Evolutionary conservation across 2,888 invertebrate genomes (phyloP).

Genomic region (Loripinus fragilis): DNA sequence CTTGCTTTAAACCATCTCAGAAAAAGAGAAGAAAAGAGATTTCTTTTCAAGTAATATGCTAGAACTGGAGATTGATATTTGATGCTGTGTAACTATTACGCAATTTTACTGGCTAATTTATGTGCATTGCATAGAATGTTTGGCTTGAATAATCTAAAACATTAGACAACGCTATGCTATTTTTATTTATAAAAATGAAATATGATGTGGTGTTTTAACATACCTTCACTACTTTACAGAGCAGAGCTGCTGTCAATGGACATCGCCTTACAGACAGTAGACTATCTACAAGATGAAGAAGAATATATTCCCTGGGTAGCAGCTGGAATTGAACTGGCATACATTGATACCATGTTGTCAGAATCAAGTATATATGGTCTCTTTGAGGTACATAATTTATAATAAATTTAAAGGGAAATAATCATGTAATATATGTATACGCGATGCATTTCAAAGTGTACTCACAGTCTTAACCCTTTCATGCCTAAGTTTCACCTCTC

Average conservation of each 20-base stretch:
- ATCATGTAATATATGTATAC: too few relatives aligned
- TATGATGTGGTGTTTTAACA: slow-evolving; percentile 5
- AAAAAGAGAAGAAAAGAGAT: too few relatives aligned
- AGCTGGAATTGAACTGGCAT: slow-evolving; percentile 49
- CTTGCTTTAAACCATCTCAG: too few relatives aligned
- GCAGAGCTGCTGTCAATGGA: slow-evolving; percentile 57
- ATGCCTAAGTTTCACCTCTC: too few relatives aligned
- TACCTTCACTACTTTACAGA: slow-evolving; percentile 49
- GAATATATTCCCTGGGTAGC: slow-evolving; percentile 63
- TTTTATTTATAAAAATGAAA: not conserved
- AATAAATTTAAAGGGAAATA: not conserved
- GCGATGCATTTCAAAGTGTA: too few relatives aligned
- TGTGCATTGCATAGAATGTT: not conserved
- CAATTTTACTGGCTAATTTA: too few relatives aligned
- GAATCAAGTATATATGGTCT: slow-evolving; percentile 55
- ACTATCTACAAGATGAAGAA: slow-evolving; percentile 56
- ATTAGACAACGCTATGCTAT: not conserved
- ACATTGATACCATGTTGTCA: slow-evolving; percentile 57
- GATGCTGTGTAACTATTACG: too few relatives aligned
- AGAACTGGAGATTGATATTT: too few relatives aligned
- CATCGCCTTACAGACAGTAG: slow-evolving; percentile 58
- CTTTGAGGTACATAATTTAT: slow-evolving; percentile 37
- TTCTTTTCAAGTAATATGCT: too few relatives aligned
- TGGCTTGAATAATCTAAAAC: not conserved
- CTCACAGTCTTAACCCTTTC: too few relatives aligned